These are phyloP conservation scores for Struthidea cinerea DNA, from an alignment of 2,113 vertebrate species.

Conservation along the genomic window DNA sequence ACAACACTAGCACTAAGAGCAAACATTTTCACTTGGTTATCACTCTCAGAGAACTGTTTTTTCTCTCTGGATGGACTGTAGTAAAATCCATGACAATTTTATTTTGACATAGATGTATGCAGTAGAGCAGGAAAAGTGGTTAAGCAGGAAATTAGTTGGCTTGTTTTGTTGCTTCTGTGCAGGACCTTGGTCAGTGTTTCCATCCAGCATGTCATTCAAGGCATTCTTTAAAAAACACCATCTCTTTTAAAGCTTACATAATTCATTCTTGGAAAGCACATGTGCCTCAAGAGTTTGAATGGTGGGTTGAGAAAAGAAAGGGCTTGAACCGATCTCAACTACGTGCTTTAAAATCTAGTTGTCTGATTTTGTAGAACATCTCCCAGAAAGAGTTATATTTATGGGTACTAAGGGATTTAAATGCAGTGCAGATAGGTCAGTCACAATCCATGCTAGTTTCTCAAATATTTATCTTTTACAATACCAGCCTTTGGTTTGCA, in stretches of 20 bases:
- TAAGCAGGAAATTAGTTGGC: background rate
- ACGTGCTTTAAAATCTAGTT: background rate
- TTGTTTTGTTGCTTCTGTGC: background rate
- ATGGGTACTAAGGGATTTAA: background rate
- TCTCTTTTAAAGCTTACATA: background rate
- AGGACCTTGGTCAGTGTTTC: background rate
- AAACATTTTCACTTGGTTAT: background rate
- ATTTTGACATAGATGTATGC: background rate
- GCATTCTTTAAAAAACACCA: background rate
- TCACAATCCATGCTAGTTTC: background rate
- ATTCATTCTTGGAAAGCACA: accelerated
- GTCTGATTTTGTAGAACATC: background rate
- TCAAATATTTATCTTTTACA: background rate
- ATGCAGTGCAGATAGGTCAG: background rate
- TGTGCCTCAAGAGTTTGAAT: background rate
- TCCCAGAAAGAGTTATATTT: background rate
- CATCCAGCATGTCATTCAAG: background rate
- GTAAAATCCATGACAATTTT: background rate
- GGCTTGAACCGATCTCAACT: background rate
- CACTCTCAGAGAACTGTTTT: background rate
- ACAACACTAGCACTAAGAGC: accelerated
- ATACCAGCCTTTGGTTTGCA: background rate
- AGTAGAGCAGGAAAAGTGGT: background rate
- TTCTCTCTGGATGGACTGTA: background rate
- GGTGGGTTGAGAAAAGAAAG: background rate